Conservation (phyloP, 2,888 invertebrate species). For the Drosophila atripex region DNA sequence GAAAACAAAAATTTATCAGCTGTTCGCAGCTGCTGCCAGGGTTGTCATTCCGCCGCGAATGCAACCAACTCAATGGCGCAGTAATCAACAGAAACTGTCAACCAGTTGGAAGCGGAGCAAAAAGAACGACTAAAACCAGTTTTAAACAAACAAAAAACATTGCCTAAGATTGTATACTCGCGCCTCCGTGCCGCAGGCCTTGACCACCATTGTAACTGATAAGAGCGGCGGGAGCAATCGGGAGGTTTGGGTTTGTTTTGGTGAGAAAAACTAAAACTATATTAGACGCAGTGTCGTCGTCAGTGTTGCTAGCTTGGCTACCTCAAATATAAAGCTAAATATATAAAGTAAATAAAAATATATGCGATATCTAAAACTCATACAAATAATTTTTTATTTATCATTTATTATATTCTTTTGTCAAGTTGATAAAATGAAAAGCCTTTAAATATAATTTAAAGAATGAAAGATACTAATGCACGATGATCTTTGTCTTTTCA, state of each 20-base stretch:
- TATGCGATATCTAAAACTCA: too few relatives aligned
- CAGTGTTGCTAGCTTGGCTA: conserved; percentile 6
- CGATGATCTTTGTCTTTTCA: background rate
- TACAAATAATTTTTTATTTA: too few relatives aligned
- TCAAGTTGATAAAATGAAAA: background rate
- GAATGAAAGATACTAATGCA: background rate
- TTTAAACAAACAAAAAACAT: conserved; percentile 33
- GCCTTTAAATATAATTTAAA: background rate
- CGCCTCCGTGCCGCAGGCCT: conserved; percentile 20
- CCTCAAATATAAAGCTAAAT: background rate
- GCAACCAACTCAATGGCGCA: conserved; percentile 41
- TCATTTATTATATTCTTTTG: too few relatives aligned
- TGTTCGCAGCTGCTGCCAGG: conserved; percentile 49
- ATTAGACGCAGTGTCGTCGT: conserved; percentile 45
- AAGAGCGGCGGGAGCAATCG: conserved; percentile 25
- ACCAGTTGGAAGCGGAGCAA: conserved; percentile 6
- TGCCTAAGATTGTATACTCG: conserved; percentile 11
- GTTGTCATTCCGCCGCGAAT: conserved; percentile 48
- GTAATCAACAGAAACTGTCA: conserved; percentile 20
- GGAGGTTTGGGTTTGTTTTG: conserved; percentile 48
- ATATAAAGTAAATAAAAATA: background rate
- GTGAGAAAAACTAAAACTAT: conserved; percentile 49
- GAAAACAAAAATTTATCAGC: conserved; percentile 61
- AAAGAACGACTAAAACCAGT: conserved; percentile 51
- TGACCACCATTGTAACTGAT: conserved; percentile 55